Evolutionary conservation across 2,797 vertebrate species (phyloP).

Genomic region (Chanos chanos): DNA sequence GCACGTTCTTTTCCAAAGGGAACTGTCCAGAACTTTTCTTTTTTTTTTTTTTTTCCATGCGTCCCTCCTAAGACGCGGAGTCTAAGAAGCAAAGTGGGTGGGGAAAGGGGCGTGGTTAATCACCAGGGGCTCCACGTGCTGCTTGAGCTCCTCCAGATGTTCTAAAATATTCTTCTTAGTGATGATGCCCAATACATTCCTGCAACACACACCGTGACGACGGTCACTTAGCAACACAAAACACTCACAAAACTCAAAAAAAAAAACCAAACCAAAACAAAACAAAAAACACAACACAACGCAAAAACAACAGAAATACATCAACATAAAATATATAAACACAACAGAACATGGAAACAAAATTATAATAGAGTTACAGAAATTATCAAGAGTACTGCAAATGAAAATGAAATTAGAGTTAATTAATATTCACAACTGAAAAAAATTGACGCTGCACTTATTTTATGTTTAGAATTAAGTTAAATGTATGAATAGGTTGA

Average conservation of each 20-base stretch:
- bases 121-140: slow-evolving; percentile 94
- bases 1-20: slow-evolving; percentile 32
- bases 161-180: slow-evolving; percentile 99
- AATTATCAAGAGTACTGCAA: too few species aligned
- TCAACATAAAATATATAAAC: slow-evolving; percentile 40
- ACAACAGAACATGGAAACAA: slow-evolving; percentile 21
- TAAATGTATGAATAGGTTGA: too few species aligned
- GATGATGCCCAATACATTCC: slow-evolving; percentile 99
- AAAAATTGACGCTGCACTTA: too few species aligned
- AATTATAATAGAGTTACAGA: too few species aligned
- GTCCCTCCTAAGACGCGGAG: slow-evolving; percentile 68
- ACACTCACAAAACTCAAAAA: slow-evolving; percentile 44
- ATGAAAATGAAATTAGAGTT: not conserved
- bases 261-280: slow-evolving; percentile 63
- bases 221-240: slow-evolving; percentile 78
- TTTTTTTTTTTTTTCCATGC: slow-evolving; percentile 71
- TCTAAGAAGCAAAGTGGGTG: slow-evolving; percentile 78
- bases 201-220: slow-evolving; percentile 98
- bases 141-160: slow-evolving; percentile 99
- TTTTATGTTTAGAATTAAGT: too few species aligned
- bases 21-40: slow-evolving; percentile 52
- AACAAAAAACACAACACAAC: slow-evolving; percentile 55
- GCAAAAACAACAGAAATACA: slow-evolving; percentile 48
- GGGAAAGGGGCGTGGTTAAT: slow-evolving; percentile 88
- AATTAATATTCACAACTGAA: not conserved